Percentiles rank a stretch among this genome's conserved stretches.
These are phyloP conservation scores for Drosophila aff. DNA, from an alignment of 1,140 invertebrate genomes.

Conservation along the genomic window DNA sequence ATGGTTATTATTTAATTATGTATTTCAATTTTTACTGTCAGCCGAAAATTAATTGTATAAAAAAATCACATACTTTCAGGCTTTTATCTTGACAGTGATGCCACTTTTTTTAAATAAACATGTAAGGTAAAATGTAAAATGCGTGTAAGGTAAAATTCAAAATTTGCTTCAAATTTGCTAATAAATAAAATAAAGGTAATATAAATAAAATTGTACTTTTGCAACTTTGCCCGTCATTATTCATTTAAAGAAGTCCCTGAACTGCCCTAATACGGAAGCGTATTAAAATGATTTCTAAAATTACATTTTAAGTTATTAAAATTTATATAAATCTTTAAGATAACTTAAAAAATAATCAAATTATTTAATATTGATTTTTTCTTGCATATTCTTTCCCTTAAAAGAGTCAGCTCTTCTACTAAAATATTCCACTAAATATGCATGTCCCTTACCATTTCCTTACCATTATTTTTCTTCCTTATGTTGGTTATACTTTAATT, in stretches of 20 bases:
- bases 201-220: too few species aligned
- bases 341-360: too few species aligned
- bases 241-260: too few species aligned
- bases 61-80: conserved; percentile 1
- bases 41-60: background rate
- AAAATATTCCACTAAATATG: background rate
- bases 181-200: too few species aligned
- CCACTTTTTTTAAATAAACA: background rate
- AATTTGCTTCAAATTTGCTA: background rate
- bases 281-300: too few species aligned
- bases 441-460: background rate
- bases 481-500: conserved; percentile 1
- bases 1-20: background rate
- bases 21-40: background rate
- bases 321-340: too few species aligned
- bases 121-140: background rate
- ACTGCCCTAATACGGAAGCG: too few species aligned
- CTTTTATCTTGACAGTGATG: background rate
- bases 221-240: too few species aligned
- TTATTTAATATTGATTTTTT: too few species aligned
- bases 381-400: too few species aligned
- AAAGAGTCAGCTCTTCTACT: background rate
- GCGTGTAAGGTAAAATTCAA: background rate
- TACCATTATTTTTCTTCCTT: background rate
- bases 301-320: too few species aligned